These are phyloP conservation scores for Drosophila trichaetosa DNA, from an alignment of 2,888 invertebrate species.

Conservation along the genomic window DNA sequence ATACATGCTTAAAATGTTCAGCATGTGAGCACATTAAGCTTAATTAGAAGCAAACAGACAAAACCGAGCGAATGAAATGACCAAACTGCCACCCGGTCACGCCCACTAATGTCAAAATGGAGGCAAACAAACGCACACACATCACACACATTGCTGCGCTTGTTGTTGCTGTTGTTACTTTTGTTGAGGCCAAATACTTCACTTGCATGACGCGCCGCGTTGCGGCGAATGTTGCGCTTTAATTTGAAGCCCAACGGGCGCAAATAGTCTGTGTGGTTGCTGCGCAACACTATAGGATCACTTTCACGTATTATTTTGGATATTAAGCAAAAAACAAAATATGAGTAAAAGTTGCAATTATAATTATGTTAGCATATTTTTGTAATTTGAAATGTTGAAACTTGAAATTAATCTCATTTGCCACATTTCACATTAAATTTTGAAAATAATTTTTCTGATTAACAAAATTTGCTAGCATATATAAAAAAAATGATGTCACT, in stretches of 20 bases:
- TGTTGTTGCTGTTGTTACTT: constrained; percentile 37
- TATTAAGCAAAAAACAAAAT: neutral
- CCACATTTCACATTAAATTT: neutral
- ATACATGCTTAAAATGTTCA: constrained; percentile 53
- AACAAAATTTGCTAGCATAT: neutral
- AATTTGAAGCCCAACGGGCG: constrained; percentile 45
- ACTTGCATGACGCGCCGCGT: constrained; percentile 55
- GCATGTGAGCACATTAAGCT: constrained; percentile 64
- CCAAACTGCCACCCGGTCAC: constrained; percentile 43
- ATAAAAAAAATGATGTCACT: neutral
- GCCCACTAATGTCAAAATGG: constrained; percentile 27
- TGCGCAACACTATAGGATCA: neutral
- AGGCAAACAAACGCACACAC: constrained; percentile 1
- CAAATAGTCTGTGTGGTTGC: neutral
- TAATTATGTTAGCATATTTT: too few species aligned
- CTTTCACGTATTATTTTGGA: neutral
- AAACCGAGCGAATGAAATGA: constrained; percentile 54
- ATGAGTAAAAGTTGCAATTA: neutral
- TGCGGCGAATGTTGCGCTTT: constrained; percentile 57
- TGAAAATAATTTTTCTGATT: neutral
- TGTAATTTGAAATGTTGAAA: neutral
- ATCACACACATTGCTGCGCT: neutral
- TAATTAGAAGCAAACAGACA: constrained; percentile 67
- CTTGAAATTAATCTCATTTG: neutral
- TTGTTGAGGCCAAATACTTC: constrained; percentile 59